These are phyloP conservation scores for Symphodus melops DNA, from an alignment of 2,113 vertebrate species.

Conservation along the genomic window DNA sequence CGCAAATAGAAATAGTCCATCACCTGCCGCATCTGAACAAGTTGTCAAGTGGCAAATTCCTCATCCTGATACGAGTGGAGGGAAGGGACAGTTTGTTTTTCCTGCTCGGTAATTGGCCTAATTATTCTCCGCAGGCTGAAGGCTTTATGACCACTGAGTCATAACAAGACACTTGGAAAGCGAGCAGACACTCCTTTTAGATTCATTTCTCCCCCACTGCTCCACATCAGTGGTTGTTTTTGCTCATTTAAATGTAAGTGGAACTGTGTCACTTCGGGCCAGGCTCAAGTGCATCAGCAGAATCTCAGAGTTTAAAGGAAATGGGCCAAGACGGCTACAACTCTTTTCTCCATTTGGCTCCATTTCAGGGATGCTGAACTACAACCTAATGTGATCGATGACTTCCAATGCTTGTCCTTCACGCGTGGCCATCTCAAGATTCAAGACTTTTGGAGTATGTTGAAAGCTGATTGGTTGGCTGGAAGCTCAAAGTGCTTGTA, in stretches of 20 bases:
- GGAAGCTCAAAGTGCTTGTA: too few species aligned
- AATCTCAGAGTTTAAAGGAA: not conserved
- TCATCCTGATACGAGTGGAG: constrained; percentile 52
- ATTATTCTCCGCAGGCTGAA: constrained; percentile 63
- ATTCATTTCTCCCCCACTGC: constrained; percentile 40
- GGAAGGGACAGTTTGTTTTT: constrained; percentile 58
- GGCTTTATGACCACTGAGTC: constrained; percentile 40
- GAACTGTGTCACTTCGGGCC: constrained; percentile 1
- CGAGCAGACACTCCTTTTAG: constrained; percentile 11
- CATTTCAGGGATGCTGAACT: too few species aligned
- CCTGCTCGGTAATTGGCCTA: constrained; percentile 54
- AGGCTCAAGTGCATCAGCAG: not conserved
- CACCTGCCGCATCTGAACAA: constrained; percentile 35
- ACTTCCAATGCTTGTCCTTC: too few species aligned
- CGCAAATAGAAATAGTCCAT: constrained; percentile 41
- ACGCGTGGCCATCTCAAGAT: too few species aligned
- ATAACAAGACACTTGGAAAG: constrained; percentile 24
- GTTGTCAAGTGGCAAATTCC: constrained; percentile 74
- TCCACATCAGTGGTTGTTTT: constrained; percentile 2
- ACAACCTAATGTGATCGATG: too few species aligned
- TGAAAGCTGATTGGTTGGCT: too few species aligned
- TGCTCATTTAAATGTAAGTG: constrained; percentile 21
- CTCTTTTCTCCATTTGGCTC: not conserved
- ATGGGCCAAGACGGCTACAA: not conserved
- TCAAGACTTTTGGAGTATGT: too few species aligned